Evolutionary conservation across 1,140 invertebrate genomes (phyloP), one percentile per base, ranked within the genome.

Genomic region (Bombus terrestris): DNA sequence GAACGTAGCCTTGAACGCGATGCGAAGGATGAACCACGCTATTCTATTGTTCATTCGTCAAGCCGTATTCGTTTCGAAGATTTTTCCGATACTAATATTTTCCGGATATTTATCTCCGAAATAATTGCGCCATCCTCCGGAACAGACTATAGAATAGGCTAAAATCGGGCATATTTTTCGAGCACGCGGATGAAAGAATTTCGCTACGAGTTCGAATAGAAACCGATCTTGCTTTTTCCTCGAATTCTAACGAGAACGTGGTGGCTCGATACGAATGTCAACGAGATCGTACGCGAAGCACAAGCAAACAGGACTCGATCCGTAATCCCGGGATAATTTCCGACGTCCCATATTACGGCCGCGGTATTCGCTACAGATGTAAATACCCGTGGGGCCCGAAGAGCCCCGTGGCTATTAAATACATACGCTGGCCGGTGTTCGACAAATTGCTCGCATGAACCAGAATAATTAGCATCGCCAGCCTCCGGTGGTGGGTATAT

Each of bases 361-460:
- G 68, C 64, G 82, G 90, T 92, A 91, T 93, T 93, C 92, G 89
- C 88, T 86, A 88, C 85, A 91, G 93, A 94, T 93, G 93, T 93
- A 94, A 94, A 94, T 94, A 94, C 88, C 93, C 91, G 66, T 90
- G 87, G 92, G 91, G 87, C 87, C 79, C 78, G 81, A 87, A 83
- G 89, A 87, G 90, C 88, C 93, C 87, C 85, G 76, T 69, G 89
- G 90, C 87, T 92, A 93, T 93, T 94, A 93, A 94, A 94, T 91
- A 22, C 47, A 93, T 92, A 92, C 86, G 90, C 90, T 91, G 89
- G 83, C 83, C 69, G 86, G 89, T 91, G 85, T 90, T 86, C 91
- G 92, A 94, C 93, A 93, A 94, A 94, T 94, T 94, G 93, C 93
- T 92, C 90, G 86, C 91, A 93, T 93, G 92, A 93, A 91, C 92